Percentiles rank a stretch among this genome's conserved stretches.
Evolutionary conservation across 2,888 invertebrate genomes (phyloP).

Genomic region (Drosophila kambysellisi): DNA sequence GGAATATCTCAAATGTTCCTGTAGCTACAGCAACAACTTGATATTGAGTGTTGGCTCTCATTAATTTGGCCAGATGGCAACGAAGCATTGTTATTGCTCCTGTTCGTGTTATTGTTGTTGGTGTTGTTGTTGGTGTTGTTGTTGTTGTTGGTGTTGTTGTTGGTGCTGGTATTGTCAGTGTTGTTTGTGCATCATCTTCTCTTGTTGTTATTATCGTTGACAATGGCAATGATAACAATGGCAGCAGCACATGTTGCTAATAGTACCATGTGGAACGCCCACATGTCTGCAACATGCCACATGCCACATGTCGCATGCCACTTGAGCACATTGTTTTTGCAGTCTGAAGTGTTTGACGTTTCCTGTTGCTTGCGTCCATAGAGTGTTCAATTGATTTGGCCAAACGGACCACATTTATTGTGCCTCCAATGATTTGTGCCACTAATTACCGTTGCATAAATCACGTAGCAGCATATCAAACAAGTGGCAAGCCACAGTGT

Average conservation of each 20-base stretch:
- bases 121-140: constrained; percentile 12
- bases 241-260: constrained; percentile 42
- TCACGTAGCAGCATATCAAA: constrained; percentile 49
- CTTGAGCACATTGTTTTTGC: constrained; percentile 62
- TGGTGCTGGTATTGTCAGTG: constrained; percentile 32
- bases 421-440: constrained; percentile 26
- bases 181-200: constrained; percentile 23
- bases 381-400: constrained; percentile 43
- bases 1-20: not conserved
- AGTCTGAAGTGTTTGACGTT: constrained; percentile 65
- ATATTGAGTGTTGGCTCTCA: constrained; percentile 8
- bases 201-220: constrained; percentile 50
- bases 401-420: constrained; percentile 43
- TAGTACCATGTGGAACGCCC: constrained; percentile 31
- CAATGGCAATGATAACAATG: constrained; percentile 63
- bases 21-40: constrained; percentile 1
- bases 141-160: constrained; percentile 17
- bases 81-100: constrained; percentile 28
- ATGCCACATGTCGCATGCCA: constrained; percentile 31
- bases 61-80: constrained; percentile 29
- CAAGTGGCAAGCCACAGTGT: constrained; percentile 18
- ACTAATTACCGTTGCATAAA: constrained; percentile 61
- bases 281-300: constrained; percentile 36
- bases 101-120: constrained; percentile 21
- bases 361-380: constrained; percentile 52